Conservation (phyloP, 2,888 invertebrate species). For the Rhynchonema sp. region DNA sequence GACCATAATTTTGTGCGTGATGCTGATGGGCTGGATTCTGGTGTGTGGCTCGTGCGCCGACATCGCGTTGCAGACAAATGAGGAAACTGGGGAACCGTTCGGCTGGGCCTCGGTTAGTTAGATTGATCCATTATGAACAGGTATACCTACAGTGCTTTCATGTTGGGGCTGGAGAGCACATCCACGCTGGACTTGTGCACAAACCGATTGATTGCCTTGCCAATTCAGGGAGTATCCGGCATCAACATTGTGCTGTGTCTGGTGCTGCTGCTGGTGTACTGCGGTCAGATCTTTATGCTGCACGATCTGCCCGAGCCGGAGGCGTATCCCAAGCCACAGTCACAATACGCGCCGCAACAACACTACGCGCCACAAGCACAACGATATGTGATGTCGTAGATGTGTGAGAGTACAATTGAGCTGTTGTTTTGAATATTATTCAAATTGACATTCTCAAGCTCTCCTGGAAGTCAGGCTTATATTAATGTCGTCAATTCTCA, state of each 20-base stretch:
- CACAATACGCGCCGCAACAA: too few species aligned
- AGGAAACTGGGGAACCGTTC: neutral
- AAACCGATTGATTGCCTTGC: neutral
- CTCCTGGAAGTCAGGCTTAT: too few species aligned
- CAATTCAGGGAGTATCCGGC: neutral
- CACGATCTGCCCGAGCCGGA: neutral
- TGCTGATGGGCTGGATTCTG: neutral
- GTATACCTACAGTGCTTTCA: too few species aligned
- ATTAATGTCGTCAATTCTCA: too few species aligned
- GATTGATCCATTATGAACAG: too few species aligned
- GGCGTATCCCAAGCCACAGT: too few species aligned
- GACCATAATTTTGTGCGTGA: neutral
- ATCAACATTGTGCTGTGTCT: neutral
- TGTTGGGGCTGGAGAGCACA: neutral
- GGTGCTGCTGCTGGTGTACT: neutral
- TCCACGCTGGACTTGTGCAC: neutral
- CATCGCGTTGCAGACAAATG: neutral
- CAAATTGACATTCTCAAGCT: too few species aligned
- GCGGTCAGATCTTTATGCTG: neutral
- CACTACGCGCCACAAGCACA: too few species aligned
- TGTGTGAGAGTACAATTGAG: too few species aligned
- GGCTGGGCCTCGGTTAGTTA: neutral
- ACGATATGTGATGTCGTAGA: too few species aligned
- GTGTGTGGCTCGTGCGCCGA: neutral
- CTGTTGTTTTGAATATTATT: too few species aligned